Percentiles rank a stretch among this genome's conserved stretches.
Evolutionary conservation across 1,140 invertebrate species (phyloP).

Genomic region (Philotrypesis tridentata): DNA sequence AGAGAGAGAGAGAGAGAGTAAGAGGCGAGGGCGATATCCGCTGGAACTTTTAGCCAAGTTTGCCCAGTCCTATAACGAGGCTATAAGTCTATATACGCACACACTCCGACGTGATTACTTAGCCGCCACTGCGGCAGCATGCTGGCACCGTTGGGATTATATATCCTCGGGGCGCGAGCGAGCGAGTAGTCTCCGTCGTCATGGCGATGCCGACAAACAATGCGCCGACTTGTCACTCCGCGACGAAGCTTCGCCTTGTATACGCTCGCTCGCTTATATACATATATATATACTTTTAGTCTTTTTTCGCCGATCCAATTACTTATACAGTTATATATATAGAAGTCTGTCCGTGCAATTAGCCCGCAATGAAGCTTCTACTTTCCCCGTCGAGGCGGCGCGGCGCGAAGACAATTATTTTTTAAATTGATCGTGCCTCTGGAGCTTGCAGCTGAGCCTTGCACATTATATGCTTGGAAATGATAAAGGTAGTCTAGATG

Average conservation of each 20-base stretch:
- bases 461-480: too few species aligned
- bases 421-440: too few species aligned
- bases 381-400: too few species aligned
- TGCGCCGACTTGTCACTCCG: background rate
- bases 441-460: too few species aligned
- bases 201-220: constrained; percentile 29
- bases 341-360: too few species aligned
- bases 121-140: background rate
- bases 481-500: too few species aligned
- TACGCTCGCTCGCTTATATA: too few species aligned
- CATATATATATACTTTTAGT: too few species aligned
- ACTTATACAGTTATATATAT: too few species aligned
- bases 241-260: background rate
- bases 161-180: background rate
- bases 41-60: background rate
- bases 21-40: background rate
- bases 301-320: too few species aligned
- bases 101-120: background rate
- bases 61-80: background rate
- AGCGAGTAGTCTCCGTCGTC: background rate
- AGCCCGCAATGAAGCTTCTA: too few species aligned
- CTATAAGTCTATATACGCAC: background rate
- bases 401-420: too few species aligned
- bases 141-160: background rate
- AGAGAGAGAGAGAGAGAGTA: background rate